Evolutionary conservation across 2,888 invertebrate species (phyloP), one percentile per base, ranked within the genome.

Genomic region (Mimumesa dahlbomi): DNA sequence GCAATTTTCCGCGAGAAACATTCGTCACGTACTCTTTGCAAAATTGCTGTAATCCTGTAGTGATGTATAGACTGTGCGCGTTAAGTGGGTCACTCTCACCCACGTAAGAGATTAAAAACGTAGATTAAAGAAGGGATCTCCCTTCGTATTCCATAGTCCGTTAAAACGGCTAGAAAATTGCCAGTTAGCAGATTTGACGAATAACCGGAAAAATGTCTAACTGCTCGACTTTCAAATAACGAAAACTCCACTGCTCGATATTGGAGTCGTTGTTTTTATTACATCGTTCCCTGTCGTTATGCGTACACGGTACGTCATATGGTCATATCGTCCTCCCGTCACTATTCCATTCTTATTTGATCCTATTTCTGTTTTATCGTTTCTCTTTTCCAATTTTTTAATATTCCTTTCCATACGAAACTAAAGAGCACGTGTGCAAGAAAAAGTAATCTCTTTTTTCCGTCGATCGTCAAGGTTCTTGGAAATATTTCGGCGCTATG

Each of bases 81-180:
- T 56, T 69, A 72, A 69, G 52, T 69, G 63, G 72, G 72, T 65
- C 72, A 70, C 19, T 56, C 43, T 61, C 40, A 65, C 43, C 59
- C 22, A 16, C 42, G 46, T 29, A 59, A 25, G 34, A 61, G 72
- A 56, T 61, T 58, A 52, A 65, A 61, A 61, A 45, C 29, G 43
- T 31, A 59, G 68, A 71, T 71, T 58, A 68, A 71, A 54, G 21
- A 14, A 18, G 38, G 13, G 19, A 46, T 36, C 52, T 57, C 53
- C 52, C 18, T 69, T 54, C 63, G 54, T 49, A 59, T 58, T 59
- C 58, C 31, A 48, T 46, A 46, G 11, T 63, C 49, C 38, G 56
- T 67, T 56, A 45, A 67, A 67, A 64, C 50, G 67, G 18, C 36
- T 29, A 45, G 46, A 57, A 67, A 40, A 67, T 67, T 57, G 67